These are phyloP conservation scores for Bombylius major DNA, from an alignment of 2,888 invertebrate genomes.

Conservation along the genomic window DNA sequence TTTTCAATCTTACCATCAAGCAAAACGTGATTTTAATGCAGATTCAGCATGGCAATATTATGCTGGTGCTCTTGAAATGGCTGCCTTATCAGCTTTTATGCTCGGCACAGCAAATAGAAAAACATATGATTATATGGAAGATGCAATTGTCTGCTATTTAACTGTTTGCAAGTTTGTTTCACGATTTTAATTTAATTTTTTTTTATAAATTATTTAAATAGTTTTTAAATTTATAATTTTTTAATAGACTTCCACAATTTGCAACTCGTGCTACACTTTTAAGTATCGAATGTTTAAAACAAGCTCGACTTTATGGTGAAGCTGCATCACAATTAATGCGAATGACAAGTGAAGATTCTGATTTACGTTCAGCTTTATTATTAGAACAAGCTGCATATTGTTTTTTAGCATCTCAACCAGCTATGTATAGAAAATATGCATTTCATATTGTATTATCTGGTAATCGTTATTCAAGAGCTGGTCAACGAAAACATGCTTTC, in stretches of 20 bases:
- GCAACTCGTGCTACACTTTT: conserved; percentile 85
- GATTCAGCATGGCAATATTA: conserved; percentile 97
- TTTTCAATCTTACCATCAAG: conserved; percentile 86
- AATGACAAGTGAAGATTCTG: conserved; percentile 96
- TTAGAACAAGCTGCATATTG: conserved; percentile 93
- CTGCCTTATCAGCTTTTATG: conserved; percentile 84
- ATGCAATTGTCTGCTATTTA: conserved; percentile 82
- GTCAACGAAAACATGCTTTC: conserved; percentile 82
- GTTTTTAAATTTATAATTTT: neutral
- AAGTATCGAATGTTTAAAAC: conserved; percentile 76
- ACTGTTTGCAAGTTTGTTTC: conserved; percentile 69
- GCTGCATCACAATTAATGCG: conserved; percentile 91
- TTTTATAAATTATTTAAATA: neutral
- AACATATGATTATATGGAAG: conserved; percentile 85
- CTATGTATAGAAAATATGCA: conserved; percentile 83
- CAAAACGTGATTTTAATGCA: conserved; percentile 93
- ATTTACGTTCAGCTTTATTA: conserved; percentile 82
- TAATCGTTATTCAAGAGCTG: conserved; percentile 86
- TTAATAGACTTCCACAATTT: conserved; percentile 68
- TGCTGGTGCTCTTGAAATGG: conserved; percentile 95
- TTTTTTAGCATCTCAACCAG: conserved; percentile 51
- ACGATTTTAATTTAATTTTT: neutral
- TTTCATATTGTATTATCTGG: conserved; percentile 95
- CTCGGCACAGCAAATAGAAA: conserved; percentile 64
- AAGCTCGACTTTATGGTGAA: conserved; percentile 67